Percentiles rank a stretch among this genome's conserved stretches.
Conservation (phyloP, 2,113 vertebrate genomes). For the Ramphastos sulfuratus region DNA sequence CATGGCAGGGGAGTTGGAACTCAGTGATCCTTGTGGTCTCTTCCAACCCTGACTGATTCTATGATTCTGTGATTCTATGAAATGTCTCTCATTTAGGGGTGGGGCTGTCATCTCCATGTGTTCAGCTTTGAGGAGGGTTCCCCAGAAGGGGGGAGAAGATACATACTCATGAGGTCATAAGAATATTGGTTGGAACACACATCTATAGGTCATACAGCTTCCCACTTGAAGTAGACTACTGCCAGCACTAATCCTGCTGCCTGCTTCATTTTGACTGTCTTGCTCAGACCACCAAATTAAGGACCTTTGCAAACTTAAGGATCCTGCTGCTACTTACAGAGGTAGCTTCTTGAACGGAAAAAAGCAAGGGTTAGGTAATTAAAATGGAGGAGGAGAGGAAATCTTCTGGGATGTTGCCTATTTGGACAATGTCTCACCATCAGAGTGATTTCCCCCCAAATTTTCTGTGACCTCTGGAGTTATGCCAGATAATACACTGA, state of each 20-base stretch:
- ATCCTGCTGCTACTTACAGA: background rate
- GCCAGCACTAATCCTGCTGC: background rate
- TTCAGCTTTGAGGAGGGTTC: background rate
- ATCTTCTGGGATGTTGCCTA: background rate
- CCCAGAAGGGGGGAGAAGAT: background rate
- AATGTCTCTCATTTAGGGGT: background rate
- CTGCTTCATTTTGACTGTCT: background rate
- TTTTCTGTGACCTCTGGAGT: background rate
- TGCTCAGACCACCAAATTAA: background rate
- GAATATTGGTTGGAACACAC: background rate
- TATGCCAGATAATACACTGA: background rate
- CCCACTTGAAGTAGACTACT: background rate
- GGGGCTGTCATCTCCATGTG: background rate
- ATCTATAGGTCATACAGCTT: background rate
- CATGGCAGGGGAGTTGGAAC: no score
- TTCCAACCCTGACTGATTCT: no score
- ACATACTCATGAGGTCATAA: background rate
- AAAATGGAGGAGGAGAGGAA: background rate
- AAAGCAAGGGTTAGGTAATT: background rate
- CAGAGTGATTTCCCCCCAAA: background rate
- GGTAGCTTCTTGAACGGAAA: background rate
- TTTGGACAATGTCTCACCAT: background rate
- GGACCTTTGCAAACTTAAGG: background rate
- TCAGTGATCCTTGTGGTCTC: no score
- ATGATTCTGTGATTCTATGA: no score